Base-by-base conservation (phyloP, 2,797 vertebrate genomes). In the Oophaga sylvatica region DNA sequence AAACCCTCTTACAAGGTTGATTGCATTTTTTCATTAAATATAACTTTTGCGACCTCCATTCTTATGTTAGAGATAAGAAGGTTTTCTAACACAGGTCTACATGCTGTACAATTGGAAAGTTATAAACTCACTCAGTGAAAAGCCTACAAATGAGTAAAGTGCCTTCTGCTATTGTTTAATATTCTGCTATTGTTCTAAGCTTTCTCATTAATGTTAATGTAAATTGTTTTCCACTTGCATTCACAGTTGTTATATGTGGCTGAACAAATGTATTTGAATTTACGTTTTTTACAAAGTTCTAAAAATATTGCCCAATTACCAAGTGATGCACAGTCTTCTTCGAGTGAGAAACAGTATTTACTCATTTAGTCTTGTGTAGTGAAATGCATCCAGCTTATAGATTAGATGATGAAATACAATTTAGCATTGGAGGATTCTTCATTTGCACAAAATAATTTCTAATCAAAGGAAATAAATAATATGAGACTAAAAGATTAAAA, bases 251-350 rank as follows among this genome's bases (percentile, higher is more conserved):
- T 80, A 1, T 85, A 53, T 45, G 45, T 89, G 87, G 31, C 56
- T 91, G 85, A 90, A 86, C 91, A 88, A 89, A 76, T 67, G 12
- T 84, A 5, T 80, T 85, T 65, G 57, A 63, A 86, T 87, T 90
- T 87, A 81, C 20, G 57, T 63, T 89, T 89, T 83, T 29, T 82
- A n/a, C n/a, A 48, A 86, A 81, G 70, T 89, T 68, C 57, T 31
- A 77, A 87, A 90, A 87, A 26, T 84, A 57, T 83, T 80, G 45
- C 59, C 62, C 82, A 41, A 90, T 89, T 78, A 90, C 75, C 19
- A 90, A 91, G 11, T 0, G 82, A 73, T 71, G 73, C 71, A 84
- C 87, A 81, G 15, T 89, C 68, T 71, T 65, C n/a, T 15, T 81
- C 53, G 80, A 8, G 67, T 90, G 89, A 85, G 85, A 85, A 92